Evolutionary conservation across 1,140 invertebrate genomes (phyloP).

Genomic region (Cylas formicarius): DNA sequence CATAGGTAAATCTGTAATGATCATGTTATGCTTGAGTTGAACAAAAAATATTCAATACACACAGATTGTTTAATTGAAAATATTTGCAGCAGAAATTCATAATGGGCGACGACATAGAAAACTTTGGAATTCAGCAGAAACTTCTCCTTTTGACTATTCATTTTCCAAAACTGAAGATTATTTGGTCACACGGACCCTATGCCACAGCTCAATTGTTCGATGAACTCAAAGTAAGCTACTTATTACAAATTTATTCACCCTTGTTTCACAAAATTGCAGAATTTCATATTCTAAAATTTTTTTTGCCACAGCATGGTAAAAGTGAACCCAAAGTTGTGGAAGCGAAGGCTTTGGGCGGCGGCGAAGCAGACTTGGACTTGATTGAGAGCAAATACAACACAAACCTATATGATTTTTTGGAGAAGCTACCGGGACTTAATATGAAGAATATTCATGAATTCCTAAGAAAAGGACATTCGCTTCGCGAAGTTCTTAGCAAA

Average conservation of each 20-base stretch:
- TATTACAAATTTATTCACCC: neutral
- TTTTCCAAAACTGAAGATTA: conserved; percentile 83
- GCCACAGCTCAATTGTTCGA: conserved; percentile 94
- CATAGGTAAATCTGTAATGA: too few species aligned
- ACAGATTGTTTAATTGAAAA: too few species aligned
- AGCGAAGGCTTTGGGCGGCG: conserved; percentile 61
- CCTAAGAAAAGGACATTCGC: conserved; percentile 69
- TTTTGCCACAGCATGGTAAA: conserved; percentile 57
- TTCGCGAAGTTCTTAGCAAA: conserved; percentile 59
- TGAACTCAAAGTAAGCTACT: conserved; percentile 59
- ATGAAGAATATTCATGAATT: conserved; percentile 76
- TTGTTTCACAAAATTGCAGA: neutral
- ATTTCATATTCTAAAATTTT: neutral
- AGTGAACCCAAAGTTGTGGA: conserved; percentile 65
- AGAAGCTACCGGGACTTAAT: conserved; percentile 84
- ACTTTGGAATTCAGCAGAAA: conserved; percentile 72
- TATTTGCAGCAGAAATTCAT: conserved; percentile 63
- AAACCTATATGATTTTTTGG: conserved; percentile 75
- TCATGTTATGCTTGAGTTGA: too few species aligned
- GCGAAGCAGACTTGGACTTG: conserved; percentile 51
- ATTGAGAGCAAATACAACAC: conserved; percentile 67
- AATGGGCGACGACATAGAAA: conserved; percentile 66
- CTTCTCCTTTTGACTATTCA: conserved; percentile 88
- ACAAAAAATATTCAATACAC: too few species aligned
- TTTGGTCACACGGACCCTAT: conserved; percentile 94